Conservation (phyloP, 1,140 invertebrate genomes). For the Aleiodes sp. region DNA sequence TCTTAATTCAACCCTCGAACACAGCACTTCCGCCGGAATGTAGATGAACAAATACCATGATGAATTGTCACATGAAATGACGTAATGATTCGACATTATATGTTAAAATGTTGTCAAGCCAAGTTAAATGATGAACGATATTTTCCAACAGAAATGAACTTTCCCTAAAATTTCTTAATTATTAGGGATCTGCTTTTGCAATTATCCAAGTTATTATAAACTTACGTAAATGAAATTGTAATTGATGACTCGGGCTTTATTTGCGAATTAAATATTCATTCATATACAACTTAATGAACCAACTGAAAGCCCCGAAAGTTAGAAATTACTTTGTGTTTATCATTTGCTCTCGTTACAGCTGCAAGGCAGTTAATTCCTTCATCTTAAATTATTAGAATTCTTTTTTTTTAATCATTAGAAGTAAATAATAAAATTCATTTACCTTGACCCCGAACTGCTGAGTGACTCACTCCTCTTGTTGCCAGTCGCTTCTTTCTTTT, state of each 20-base stretch:
- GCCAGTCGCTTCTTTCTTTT: not conserved
- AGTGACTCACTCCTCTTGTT: not conserved
- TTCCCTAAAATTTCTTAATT: not conserved
- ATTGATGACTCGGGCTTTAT: conserved; percentile 6
- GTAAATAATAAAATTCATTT: not conserved
- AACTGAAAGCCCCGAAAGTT: not conserved
- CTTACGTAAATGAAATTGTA: not conserved
- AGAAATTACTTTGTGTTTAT: not conserved
- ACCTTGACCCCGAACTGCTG: not conserved
- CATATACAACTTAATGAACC: not conserved
- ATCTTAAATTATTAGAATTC: not conserved
- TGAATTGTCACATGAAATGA: not conserved
- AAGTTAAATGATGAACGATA: not conserved
- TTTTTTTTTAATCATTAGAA: not conserved
- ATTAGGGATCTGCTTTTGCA: not conserved
- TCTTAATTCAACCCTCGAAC: too few relatives aligned
- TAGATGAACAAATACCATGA: not conserved
- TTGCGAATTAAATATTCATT: not conserved
- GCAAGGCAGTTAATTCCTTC: not conserved
- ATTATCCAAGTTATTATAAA: not conserved
- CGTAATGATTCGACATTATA: not conserved
- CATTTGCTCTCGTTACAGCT: not conserved
- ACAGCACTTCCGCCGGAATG: too few relatives aligned
- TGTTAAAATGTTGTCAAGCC: conserved; percentile 3
- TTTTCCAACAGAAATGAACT: not conserved